Evolutionary conservation across 2,113 vertebrate species (phyloP).

Genomic region (Lamprologus tigripictilis): DNA sequence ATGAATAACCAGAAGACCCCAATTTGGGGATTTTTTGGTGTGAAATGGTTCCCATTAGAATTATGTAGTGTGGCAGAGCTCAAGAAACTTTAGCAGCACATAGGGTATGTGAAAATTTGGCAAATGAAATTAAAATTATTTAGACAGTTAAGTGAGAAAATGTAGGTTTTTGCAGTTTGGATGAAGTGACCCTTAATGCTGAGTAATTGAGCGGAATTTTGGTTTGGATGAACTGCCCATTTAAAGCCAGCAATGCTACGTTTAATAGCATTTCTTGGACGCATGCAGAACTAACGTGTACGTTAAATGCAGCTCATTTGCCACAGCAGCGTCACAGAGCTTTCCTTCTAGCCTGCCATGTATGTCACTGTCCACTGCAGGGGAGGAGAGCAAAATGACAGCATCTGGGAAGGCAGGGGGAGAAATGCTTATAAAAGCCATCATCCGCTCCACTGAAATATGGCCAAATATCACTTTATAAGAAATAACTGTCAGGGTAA

Average conservation of each 20-base stretch:
- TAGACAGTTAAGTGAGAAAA: constrained; percentile 21
- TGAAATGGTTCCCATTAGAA: background rate
- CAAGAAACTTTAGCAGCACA: background rate
- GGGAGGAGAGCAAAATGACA: constrained; percentile 3
- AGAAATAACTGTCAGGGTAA: constrained; percentile 43
- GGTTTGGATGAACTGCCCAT: background rate
- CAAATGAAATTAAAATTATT: constrained; percentile 18
- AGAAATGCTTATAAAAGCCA: constrained; percentile 35
- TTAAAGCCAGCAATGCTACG: background rate
- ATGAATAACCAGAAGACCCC: background rate
- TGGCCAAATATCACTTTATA: constrained; percentile 30
- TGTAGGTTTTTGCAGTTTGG: constrained; percentile 8
- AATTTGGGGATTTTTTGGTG: background rate
- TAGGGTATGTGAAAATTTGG: background rate
- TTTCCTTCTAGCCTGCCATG: background rate
- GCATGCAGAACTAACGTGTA: background rate
- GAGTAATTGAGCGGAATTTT: constrained; percentile 28
- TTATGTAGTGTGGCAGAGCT: background rate
- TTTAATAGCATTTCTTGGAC: background rate
- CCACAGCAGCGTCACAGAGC: background rate
- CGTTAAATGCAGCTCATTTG: background rate
- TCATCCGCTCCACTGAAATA: constrained; percentile 43
- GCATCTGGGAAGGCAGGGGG: background rate
- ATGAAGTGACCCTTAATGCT: constrained; percentile 5
- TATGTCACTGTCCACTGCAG: constrained; percentile 17